Base-by-base conservation (phyloP, 2,888 invertebrate genomes). In the Megalurothrips usitatus region DNA sequence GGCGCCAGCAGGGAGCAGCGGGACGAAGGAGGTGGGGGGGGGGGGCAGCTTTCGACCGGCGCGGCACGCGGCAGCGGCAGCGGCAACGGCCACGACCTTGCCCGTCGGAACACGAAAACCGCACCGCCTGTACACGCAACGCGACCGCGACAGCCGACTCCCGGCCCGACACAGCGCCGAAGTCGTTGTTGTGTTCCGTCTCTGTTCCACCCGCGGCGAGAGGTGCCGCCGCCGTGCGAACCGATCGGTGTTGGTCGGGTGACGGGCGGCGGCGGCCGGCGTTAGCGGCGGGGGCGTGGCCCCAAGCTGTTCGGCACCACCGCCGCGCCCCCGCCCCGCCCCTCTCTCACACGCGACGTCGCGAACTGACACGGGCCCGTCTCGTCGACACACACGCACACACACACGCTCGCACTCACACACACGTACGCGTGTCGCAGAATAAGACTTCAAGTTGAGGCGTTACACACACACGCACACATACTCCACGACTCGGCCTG, bases 81-180 rank as follows among this genome's bases (percentile, higher is more conserved):
- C 58, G 58, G 58, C 58, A n/a, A 17, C 58, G 58, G 58, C 58
- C 58, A n/a, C 58, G 58, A 58, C 58, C 58, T 58, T 58, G 58
- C 17, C 17, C 58, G 58, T 6, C 6, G 58, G 58, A 58, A 58
- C 58, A 58, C 58, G 58, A 58, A 58, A 17, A 43, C 34, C 34
- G 34, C 34, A 43, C 58, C 11, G 58, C 34, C 34, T 6, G 34
- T 43, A 43, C 58, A 58, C 58, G n/a, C 58, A 58, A 12, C 12
- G 14, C 9, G 14, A 52, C 52, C 9, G 14, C 49, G 10, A 49
- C 49, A 49, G 10, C n/a, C n/a, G n/a, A n/a, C n/a, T n/a, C n/a
- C n/a, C n/a, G n/a, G n/a, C n/a, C n/a, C n/a, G n/a, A n/a, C n/a
- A n/a, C n/a, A 43, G 34, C 34, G 34, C 34, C 34, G 34, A n/a